Base-by-base conservation (phyloP, 1,140 invertebrate species). In the Drosophila equinoxialis region DNA sequence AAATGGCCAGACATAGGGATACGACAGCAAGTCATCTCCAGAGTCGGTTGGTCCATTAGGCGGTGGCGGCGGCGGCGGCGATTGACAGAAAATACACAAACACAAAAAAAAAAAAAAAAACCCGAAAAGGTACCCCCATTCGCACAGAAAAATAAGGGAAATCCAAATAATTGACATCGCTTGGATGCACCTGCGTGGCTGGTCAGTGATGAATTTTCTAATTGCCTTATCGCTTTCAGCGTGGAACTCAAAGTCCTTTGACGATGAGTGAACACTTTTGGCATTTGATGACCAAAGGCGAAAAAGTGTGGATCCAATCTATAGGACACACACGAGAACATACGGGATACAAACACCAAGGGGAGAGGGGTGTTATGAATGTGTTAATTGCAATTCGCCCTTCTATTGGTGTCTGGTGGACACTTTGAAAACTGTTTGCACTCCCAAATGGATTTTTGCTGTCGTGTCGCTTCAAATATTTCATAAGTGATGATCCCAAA, bases 151-250 rank as follows among this genome's bases (percentile, higher is more conserved):
- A 51, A 51, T 8, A 51, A 51, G 8, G 45, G 2, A 82, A 83
- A 70, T 76, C 70, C 59, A 83, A 83, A 87, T 87, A 86, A 82
- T 86, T 86, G 82, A 86, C 82, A 83, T 69, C 75, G 65, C 58
- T 23, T 51, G 48, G 30, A 54, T 54, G 74, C 67, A 74, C 48
- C 79, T 76, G 64, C 63, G 68, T 45, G 58, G 59, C 39, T 54
- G 63, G 61, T 30, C 82, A 72, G 65, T 66, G 59, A 67, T 68
- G 68, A 76, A 77, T 81, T 77, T 79, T 89, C 83, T 86, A 86
- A 86, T 86, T 86, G 83, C 84, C 83, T 86, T 86, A 86, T 86
- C 83, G 83, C 84, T 86, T 87, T 87, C 83, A 86, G 62, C 69
- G 72, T 63, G 71, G 70, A 65, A 74, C 65, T 83, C 84, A 83